Percentiles rank a stretch among this genome's conserved stretches.
Conservation (phyloP, 1,140 invertebrate species). For the Galleria mellonella region DNA sequence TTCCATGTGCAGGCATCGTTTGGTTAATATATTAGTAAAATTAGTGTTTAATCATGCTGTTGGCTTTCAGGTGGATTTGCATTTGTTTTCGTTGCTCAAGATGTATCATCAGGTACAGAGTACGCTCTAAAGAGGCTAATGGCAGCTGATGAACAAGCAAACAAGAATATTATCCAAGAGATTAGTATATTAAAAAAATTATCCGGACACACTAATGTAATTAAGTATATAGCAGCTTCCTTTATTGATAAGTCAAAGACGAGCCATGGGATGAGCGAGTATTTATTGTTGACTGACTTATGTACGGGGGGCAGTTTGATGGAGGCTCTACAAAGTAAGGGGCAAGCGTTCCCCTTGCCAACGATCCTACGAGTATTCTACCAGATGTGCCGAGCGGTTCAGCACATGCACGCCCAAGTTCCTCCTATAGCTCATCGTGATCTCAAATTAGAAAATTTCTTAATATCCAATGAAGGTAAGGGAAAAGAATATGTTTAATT, state of each 20-base stretch:
- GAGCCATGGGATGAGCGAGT: slow-evolving; percentile 80
- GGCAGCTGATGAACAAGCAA: slow-evolving; percentile 86
- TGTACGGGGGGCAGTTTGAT: slow-evolving; percentile 86
- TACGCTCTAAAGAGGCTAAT: slow-evolving; percentile 93
- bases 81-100: slow-evolving; percentile 95
- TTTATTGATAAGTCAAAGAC: slow-evolving; percentile 82
- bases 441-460: slow-evolving; percentile 87
- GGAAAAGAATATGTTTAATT: slow-evolving; percentile 6
- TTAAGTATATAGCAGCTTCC: slow-evolving; percentile 85
- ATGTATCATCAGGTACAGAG: slow-evolving; percentile 88
- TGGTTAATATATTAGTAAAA: no score
- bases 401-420: slow-evolving; percentile 93
- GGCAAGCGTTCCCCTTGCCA: slow-evolving; percentile 78
- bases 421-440: slow-evolving; percentile 95
- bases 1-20: no score
- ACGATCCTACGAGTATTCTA: slow-evolving; percentile 93
- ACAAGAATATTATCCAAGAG: slow-evolving; percentile 84
- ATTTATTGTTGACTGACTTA: slow-evolving; percentile 82
- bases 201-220: slow-evolving; percentile 87
- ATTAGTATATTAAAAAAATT: slow-evolving; percentile 86
- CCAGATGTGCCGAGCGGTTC: slow-evolving; percentile 91
- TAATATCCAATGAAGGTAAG: slow-evolving; percentile 75
- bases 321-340: slow-evolving; percentile 82
- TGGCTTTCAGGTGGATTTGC: slow-evolving; percentile 90
- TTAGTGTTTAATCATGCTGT: no score